phyloP scores from a whole-genome alignment of 2,888 invertebrate genomes.

The Noctua pronuba region DNA sequence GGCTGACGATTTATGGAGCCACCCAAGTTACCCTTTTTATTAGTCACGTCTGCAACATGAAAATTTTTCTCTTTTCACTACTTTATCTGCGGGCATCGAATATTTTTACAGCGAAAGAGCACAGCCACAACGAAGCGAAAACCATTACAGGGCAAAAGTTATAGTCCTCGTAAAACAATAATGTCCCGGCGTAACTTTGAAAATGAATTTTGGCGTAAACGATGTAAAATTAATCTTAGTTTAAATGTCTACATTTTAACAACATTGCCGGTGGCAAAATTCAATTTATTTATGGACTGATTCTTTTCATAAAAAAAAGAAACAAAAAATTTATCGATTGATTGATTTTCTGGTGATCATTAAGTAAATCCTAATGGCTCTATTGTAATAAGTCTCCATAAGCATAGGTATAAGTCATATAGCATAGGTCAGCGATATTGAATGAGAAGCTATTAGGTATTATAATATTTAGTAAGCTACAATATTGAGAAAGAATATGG shows the following conservation, averaged over 20 bases:
- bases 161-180: slow-evolving; percentile 70
- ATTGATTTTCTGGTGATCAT: neutral
- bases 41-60: slow-evolving; percentile 85
- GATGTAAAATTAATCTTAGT: slow-evolving; percentile 65
- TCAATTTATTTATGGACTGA: slow-evolving; percentile 27
- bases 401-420: too few species aligned
- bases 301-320: neutral
- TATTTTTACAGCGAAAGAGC: slow-evolving; percentile 63
- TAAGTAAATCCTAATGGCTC: too few species aligned
- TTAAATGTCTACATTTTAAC: slow-evolving; percentile 63
- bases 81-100: slow-evolving; percentile 72
- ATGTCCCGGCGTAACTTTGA: slow-evolving; percentile 66
- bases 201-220: slow-evolving; percentile 67
- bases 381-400: neutral
- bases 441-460: neutral
- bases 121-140: slow-evolving; percentile 62
- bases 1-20: slow-evolving; percentile 82
- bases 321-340: neutral
- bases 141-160: slow-evolving; percentile 68
- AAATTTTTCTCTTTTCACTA: slow-evolving; percentile 73
- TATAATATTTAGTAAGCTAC: too few species aligned
- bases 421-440: neutral
- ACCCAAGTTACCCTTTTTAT: slow-evolving; percentile 83
- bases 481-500: neutral
- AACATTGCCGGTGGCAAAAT: slow-evolving; percentile 47